Base-by-base conservation (phyloP, 2,888 invertebrate genomes). In the Pinctada fucata region DNA sequence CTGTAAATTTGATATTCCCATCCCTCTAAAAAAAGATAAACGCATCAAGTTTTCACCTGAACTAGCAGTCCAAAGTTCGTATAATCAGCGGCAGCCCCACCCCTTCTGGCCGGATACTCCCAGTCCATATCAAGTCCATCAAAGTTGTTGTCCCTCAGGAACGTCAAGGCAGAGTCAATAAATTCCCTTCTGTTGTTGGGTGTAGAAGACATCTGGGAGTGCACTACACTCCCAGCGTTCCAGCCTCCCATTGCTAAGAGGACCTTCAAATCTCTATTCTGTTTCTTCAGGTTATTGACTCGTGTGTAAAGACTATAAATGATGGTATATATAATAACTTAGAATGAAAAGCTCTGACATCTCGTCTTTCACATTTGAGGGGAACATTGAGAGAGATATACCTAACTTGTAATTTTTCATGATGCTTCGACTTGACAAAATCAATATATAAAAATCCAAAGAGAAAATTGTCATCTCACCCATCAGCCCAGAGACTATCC, bases 121-220 rank as follows among this genome's bases (percentile, higher is more conserved):
- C 90, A 91, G 74, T 91, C 90, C n/a, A 91, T 84, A 82, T 91
- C 90, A 66, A 90, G 84, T 51, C 90, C 90, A 76, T 90, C 89
- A 72, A 90, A 90, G 10, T 82, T 84, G 64, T 88, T 82, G 13
- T 81, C 79, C 4, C 87, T 78, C 8, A 89, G 81, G 51, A 86
- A 90, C 4, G 78, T 50, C 4, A 89, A 68, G 8, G 87, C 78
- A n/a, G 88, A 87, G 13, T 81, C 72, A 10, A 90, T 85, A 79
- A 90, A 90, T 13, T 68, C 72, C 16, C 70, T 78, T 65, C 90
- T 80, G 4, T 73, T 82, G 31, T 69, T 73, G 2, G 49, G 45
- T 0, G 84, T 82, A 2, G 74, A 75, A 5, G 85, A 88, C 90
- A 90, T 90, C 3, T 75, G 76, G 47, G 88, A 87, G 82, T 89